Evolutionary conservation across 2,797 vertebrate genomes (phyloP), one percentile per base, ranked within the genome.

Genomic region (Pachyuromys duprasi): DNA sequence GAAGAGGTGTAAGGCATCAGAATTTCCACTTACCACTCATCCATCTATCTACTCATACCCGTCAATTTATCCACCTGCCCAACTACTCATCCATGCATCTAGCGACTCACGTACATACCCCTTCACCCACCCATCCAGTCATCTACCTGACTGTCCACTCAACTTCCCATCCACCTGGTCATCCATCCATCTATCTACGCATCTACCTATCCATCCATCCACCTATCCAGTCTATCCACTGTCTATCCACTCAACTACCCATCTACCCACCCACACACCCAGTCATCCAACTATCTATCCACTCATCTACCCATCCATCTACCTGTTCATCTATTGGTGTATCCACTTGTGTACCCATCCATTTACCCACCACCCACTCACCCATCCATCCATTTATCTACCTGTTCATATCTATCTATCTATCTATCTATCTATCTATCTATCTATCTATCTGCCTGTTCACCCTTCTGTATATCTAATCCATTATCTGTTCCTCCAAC

Each of bases 221-320:
- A 60, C 5, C 31, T 5, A 53, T 13, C 22, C 5, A 28, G 28
- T 1, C 3, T 24, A 31, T 15, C n/a, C 22, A 5, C 65, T 55
- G 15, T 3, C 18, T 3, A 12, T 5, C 7, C 5, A 45, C 2
- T 18, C 13, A 45, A 28, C 31, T 1, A 36, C 2, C 14, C 42
- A 39, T 31, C 15, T 5, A 75, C 0, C 26, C 45, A 45, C 1
- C 2, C 28, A 45, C 7, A 3, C 26, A 28, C 7, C 7, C 53
- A 82, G 1, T 26, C 74, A 67, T 15, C 36, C 1, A 45, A 39
- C 9, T 9, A 13, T 1, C 67, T 69, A 65, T 17, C 18, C 17
- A 39, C 0, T 22, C 24, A 31, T 0, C 26, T 7, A 39, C 2
- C n/a, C 20, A 22, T 7, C 1, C 42, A 63, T 14, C 5, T 8